These are phyloP conservation scores for Aleiodes alternator DNA, from an alignment of 2,888 invertebrate genomes.

Conservation along the genomic window DNA sequence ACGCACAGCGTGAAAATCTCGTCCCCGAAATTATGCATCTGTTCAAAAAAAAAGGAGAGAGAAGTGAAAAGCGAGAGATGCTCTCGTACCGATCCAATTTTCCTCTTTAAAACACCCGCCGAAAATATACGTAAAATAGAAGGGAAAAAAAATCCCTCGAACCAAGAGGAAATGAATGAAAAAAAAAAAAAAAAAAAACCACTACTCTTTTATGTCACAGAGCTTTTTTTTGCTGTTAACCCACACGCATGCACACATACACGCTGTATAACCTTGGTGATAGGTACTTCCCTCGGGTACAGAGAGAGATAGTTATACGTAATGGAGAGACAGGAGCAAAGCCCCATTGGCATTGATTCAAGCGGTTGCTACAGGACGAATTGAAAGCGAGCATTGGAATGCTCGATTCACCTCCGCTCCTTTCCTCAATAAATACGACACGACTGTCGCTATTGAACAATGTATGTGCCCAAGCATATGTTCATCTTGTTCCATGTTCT, in stretches of 20 bases:
- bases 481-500: not conserved
- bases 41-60: not conserved
- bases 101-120: conserved; percentile 1
- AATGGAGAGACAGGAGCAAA: not conserved
- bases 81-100: not conserved
- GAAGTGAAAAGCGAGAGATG: not conserved
- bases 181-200: conserved; percentile 9
- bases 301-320: conserved; percentile 6
- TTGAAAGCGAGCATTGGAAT: conserved; percentile 41
- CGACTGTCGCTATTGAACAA: conserved; percentile 24
- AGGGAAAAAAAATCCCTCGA: not conserved
- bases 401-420: conserved; percentile 40
- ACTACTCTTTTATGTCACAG: not conserved
- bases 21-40: not conserved
- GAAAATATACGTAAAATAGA: not conserved
- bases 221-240: conserved; percentile 20
- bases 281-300: conserved; percentile 1
- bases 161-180: not conserved
- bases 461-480: conserved; percentile 3
- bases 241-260: conserved; percentile 20
- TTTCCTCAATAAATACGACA: conserved; percentile 44
- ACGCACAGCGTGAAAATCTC: not conserved
- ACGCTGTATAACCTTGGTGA: conserved; percentile 8
- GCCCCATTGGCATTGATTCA: conserved; percentile 46
- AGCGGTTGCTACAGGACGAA: conserved; percentile 41